Evolutionary conservation across 2,797 vertebrate genomes (phyloP).

Genomic region (Eremophila alpestris): DNA sequence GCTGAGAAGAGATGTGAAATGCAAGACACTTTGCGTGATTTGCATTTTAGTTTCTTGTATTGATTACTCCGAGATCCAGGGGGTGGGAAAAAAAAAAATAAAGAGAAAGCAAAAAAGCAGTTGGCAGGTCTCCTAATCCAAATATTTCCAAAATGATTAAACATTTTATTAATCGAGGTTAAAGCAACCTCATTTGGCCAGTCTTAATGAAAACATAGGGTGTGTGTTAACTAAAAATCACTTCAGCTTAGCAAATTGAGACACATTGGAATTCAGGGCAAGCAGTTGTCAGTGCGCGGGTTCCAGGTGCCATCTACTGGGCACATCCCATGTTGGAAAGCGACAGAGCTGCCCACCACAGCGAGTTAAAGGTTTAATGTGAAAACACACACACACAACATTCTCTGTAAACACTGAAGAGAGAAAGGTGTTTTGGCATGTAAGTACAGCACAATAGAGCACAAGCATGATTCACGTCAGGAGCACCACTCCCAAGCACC

Average conservation of each 20-base stretch:
- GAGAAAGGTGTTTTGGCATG: background rate
- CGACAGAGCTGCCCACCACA: background rate
- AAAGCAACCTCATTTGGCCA: slow-evolving; percentile 60
- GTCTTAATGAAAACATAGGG: slow-evolving; percentile 59
- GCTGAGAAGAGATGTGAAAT: background rate
- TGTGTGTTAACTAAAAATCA: slow-evolving; percentile 67
- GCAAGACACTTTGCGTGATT: background rate
- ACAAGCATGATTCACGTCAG: background rate
- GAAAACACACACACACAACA: background rate
- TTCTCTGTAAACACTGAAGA: background rate
- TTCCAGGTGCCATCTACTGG: slow-evolving; percentile 73
- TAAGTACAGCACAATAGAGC: background rate
- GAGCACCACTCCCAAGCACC: background rate
- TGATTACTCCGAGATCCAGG: slow-evolving; percentile 10
- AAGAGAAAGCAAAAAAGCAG: background rate
- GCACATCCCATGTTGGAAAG: background rate
- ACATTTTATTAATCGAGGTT: slow-evolving; percentile 74
- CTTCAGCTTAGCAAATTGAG: slow-evolving; percentile 38
- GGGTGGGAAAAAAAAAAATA: background rate
- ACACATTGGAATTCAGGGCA: background rate
- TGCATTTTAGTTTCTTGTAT: slow-evolving; percentile 56
- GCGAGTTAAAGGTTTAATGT: background rate
- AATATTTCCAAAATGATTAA: slow-evolving; percentile 67
- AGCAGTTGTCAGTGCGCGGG: background rate
- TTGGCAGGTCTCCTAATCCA: slow-evolving; percentile 32